Evolutionary conservation across 2,888 invertebrate species (phyloP).

Genomic region (Malthinus flaveolus): DNA sequence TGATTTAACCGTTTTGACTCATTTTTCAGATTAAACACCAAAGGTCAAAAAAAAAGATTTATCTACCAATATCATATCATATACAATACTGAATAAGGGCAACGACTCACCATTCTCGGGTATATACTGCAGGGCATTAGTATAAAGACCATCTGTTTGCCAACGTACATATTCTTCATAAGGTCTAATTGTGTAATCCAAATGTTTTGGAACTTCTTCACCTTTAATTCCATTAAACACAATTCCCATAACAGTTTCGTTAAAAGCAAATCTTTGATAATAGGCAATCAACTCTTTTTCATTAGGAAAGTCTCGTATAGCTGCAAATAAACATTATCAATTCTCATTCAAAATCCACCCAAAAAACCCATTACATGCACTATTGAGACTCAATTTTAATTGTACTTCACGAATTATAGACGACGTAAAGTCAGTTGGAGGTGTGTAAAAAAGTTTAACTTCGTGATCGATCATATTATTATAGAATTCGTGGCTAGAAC

Average conservation of each 20-base stretch:
- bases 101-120: conserved; percentile 28
- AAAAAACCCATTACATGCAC: conserved; percentile 41
- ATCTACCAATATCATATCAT: conserved; percentile 2
- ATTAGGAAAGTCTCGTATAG: conserved; percentile 39
- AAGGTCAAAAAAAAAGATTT: too few species aligned
- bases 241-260: conserved; percentile 39
- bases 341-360: not conserved
- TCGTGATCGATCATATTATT: conserved; percentile 28
- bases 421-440: conserved; percentile 41
- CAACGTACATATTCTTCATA: conserved; percentile 38
- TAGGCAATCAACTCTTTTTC: conserved; percentile 40
- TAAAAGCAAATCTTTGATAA: conserved; percentile 33
- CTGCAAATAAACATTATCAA: conserved; percentile 37
- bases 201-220: conserved; percentile 31
- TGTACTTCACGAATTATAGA: conserved; percentile 44
- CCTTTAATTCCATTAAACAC: conserved; percentile 38
- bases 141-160: conserved; percentile 39
- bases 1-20: too few species aligned
- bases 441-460: conserved; percentile 41
- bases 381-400: conserved; percentile 41
- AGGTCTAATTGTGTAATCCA: conserved; percentile 45
- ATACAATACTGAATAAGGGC: too few species aligned
- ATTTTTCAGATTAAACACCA: too few species aligned
- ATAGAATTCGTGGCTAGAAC: conserved; percentile 31
- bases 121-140: conserved; percentile 10